Evolutionary conservation across 2,113 vertebrate genomes (phyloP), one percentile per base, ranked within the genome.

Genomic region (Lycocorax pyrrhopterus): DNA sequence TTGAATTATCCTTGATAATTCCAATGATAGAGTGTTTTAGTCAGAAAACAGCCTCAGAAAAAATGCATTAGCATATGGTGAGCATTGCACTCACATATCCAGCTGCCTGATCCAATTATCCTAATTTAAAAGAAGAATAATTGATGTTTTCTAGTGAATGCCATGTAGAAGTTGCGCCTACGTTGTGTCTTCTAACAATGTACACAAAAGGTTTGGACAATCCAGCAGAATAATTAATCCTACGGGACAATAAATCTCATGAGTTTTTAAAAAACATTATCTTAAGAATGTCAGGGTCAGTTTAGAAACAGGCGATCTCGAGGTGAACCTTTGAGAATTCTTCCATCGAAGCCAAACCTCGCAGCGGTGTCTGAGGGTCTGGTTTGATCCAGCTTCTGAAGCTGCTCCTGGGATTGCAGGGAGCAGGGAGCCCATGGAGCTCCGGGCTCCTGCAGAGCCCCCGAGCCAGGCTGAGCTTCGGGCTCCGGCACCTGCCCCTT

Each of bases 61-160:
- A 89, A 82, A 80, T 35, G 39, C 52, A 91, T 95, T 91, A 94
- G 37, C 66, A 77, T 43, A 83, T 47, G 39, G 86, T 92, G 96
- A 93, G 43, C 25, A 95, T 87, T 95, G 81, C 67, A 73, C 41
- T 87, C 29, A 52, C 89, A 91, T 17, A 92, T 33, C 16, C 67
- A 84, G 72, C 64, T 96, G 92, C 79, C 88, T 92, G 85, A 96
- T 93, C 56, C 85, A 96, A 95, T 96, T 95, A 93, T 62, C 62
- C 52, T 78, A 91, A 95, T 89, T 94, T 93, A 94, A 92, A 96
- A 83, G 67, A 87, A 78, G 49, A 96, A 85, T 81, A 92, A 90
- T 85, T 92, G 83, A 44, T 90, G 47, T 81, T 96, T 96, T 94
- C 43, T 71, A 71, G 71, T 80, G 87, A 77, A 93, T 12, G 43